Evolutionary conservation across 2,888 invertebrate genomes (phyloP).

Genomic region (Hedychridium roseum): DNA sequence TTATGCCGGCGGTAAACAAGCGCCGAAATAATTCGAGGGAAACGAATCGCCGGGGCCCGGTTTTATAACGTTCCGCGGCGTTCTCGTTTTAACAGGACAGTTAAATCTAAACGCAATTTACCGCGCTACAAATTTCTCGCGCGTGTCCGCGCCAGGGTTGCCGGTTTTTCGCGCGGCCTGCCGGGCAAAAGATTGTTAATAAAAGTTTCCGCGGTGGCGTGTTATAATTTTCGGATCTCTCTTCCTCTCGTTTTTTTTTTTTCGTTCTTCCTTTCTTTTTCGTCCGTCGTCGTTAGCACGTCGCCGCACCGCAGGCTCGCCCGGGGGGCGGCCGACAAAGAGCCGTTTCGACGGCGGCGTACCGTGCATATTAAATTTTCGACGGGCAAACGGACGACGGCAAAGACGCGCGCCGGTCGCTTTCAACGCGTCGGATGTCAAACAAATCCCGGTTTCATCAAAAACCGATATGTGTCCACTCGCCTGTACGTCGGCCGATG

Average conservation of each 20-base stretch:
- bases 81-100: too few species aligned
- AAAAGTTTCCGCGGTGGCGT: background rate
- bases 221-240: slow-evolving; percentile 1
- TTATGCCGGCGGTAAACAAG: too few species aligned
- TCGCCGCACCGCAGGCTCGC: background rate
- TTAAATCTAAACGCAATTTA: too few species aligned
- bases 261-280: background rate
- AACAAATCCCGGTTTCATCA: slow-evolving; percentile 51
- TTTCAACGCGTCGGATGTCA: slow-evolving; percentile 45
- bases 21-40: too few species aligned
- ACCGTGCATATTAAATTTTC: slow-evolving; percentile 39
- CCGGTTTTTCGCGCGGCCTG: background rate
- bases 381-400: slow-evolving; percentile 5
- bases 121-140: background rate
- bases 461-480: slow-evolving; percentile 40
- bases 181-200: background rate
- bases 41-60: too few species aligned
- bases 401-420: slow-evolving; percentile 9
- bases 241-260: background rate
- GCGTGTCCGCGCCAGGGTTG: background rate
- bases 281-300: slow-evolving; percentile 13
- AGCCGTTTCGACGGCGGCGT: slow-evolving; percentile 17
- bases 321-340: slow-evolving; percentile 12
- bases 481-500: slow-evolving; percentile 4
- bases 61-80: too few species aligned